Percentiles rank a stretch among this genome's conserved stretches.
Evolutionary conservation across 1,140 invertebrate genomes (phyloP).

Genomic region (Drosophila simulans): DNA sequence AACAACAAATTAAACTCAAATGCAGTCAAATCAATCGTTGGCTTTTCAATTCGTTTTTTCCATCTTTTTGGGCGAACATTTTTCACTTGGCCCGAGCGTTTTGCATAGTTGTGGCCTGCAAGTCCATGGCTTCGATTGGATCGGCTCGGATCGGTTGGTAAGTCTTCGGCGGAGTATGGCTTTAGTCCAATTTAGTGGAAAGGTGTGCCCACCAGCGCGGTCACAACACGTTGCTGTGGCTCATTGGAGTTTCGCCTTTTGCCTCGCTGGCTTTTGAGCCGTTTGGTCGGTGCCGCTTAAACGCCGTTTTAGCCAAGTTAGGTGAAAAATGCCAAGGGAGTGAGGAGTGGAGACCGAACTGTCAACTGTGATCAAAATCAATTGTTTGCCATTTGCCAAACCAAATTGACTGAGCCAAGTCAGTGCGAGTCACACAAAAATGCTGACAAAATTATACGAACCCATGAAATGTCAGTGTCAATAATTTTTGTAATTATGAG

Average conservation of each 20-base stretch:
- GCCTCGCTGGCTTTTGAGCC: slow-evolving; percentile 11
- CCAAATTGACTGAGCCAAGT: slow-evolving; percentile 50
- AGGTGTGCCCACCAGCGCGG: slow-evolving; percentile 64
- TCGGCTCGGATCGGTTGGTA: slow-evolving; percentile 1
- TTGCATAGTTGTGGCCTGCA: slow-evolving; percentile 56
- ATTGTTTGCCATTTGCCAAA: slow-evolving; percentile 58
- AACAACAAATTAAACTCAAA: slow-evolving; percentile 59
- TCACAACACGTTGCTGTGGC: slow-evolving; percentile 53
- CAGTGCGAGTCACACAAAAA: slow-evolving; percentile 37
- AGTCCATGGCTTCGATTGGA: slow-evolving; percentile 24
- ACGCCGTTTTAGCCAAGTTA: slow-evolving; percentile 64
- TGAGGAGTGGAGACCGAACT: slow-evolving; percentile 36
- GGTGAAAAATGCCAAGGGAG: slow-evolving; percentile 16
- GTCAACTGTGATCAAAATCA: slow-evolving; percentile 73
- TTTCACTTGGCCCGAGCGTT: slow-evolving; percentile 55
- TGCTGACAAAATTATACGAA: slow-evolving; percentile 45
- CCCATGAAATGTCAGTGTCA: slow-evolving; percentile 49
- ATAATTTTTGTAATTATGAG: slow-evolving; percentile 38
- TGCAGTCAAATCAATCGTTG: slow-evolving; percentile 58
- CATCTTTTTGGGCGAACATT: slow-evolving; percentile 19
- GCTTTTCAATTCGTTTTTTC: slow-evolving; percentile 30
- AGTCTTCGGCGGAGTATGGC: slow-evolving; percentile 26
- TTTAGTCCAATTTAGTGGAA: slow-evolving; percentile 65
- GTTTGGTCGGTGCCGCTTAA: slow-evolving; percentile 64
- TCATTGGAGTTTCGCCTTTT: slow-evolving; percentile 13